phyloP scores from a whole-genome alignment of 2,113 vertebrate genomes.

The Nycticorax nycticorax region DNA sequence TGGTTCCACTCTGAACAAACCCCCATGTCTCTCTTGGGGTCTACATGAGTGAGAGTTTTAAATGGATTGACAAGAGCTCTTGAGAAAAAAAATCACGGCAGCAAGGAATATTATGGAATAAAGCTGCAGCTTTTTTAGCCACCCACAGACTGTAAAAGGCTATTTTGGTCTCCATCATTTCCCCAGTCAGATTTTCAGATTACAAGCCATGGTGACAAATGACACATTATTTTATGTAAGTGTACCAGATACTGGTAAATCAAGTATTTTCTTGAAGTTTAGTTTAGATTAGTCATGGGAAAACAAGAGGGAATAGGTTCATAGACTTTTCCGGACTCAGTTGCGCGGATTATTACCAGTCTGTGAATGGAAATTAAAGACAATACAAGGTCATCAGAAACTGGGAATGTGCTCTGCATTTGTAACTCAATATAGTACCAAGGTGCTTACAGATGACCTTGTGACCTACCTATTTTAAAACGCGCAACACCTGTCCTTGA shows the following conservation, averaged over 20 bases:
- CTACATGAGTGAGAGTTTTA: neutral
- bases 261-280: neutral
- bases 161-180: constrained; percentile 44
- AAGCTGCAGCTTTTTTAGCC: constrained; percentile 1
- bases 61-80: neutral
- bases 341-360: neutral
- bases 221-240: constrained; percentile 33
- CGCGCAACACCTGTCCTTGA: neutral
- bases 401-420: neutral
- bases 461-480: neutral
- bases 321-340: neutral
- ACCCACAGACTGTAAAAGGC: constrained; percentile 9
- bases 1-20: neutral
- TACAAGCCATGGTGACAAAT: constrained; percentile 15
- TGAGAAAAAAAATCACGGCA: neutral
- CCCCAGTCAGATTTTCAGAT: constrained; percentile 25
- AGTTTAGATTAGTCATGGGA: neutral
- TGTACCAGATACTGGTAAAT: neutral
- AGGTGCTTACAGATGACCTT: neutral
- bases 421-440: neutral
- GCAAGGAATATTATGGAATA: neutral
- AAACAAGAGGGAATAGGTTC: neutral
- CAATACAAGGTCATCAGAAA: neutral
- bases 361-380: neutral
- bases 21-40: neutral